Evolutionary conservation across 2,888 invertebrate genomes (phyloP).

Genomic region (Drosophila robusta): DNA sequence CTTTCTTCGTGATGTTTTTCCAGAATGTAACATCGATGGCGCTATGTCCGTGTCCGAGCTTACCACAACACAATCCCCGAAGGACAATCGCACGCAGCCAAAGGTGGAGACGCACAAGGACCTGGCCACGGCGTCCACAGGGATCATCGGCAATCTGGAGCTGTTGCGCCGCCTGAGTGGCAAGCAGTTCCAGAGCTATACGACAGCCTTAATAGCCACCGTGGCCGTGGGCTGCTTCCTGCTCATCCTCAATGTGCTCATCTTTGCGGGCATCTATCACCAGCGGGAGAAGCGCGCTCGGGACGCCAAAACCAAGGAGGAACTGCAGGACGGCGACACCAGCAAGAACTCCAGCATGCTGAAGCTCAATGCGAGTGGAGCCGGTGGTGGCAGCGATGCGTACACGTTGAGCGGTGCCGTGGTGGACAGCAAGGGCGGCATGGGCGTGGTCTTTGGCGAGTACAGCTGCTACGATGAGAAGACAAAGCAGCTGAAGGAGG

Average conservation of each 20-base stretch:
- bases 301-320: slow-evolving; percentile 91
- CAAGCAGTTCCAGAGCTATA: slow-evolving; percentile 94
- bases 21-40: slow-evolving; percentile 80
- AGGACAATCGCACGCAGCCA: slow-evolving; percentile 80
- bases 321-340: slow-evolving; percentile 87
- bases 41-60: slow-evolving; percentile 80
- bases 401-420: slow-evolving; percentile 66
- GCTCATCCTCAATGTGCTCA: slow-evolving; percentile 92
- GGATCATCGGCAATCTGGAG: slow-evolving; percentile 87
- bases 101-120: slow-evolving; percentile 77
- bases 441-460: slow-evolving; percentile 86
- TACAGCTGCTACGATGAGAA: slow-evolving; percentile 89
- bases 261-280: slow-evolving; percentile 95
- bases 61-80: slow-evolving; percentile 83
- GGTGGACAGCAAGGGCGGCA: slow-evolving; percentile 68
- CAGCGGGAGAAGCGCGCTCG: slow-evolving; percentile 89
- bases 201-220: slow-evolving; percentile 94
- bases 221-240: slow-evolving; percentile 94
- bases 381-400: slow-evolving; percentile 55
- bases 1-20: not conserved
- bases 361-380: slow-evolving; percentile 76
- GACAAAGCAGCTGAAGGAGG: slow-evolving; percentile 85
- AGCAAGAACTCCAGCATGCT: slow-evolving; percentile 82
- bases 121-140: slow-evolving; percentile 82
- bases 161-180: slow-evolving; percentile 90